phyloP scores from a whole-genome alignment of 2,113 vertebrate species.

The Acrocephalus arundinaceus region DNA sequence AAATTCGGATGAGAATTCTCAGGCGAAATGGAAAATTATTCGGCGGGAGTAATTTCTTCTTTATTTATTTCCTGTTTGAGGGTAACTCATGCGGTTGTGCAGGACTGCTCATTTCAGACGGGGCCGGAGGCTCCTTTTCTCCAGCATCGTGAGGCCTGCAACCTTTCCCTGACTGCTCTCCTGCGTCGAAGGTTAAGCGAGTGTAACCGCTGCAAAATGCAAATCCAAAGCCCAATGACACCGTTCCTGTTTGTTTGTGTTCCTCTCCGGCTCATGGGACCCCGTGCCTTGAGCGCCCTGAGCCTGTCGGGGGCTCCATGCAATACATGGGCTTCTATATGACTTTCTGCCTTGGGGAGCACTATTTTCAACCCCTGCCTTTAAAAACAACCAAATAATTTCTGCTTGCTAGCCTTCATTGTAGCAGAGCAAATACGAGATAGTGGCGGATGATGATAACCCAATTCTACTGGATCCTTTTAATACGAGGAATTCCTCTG shows the following conservation, averaged over 20 bases:
- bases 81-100: neutral
- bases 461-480: conserved; percentile 18
- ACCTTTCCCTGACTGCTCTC: conserved; percentile 53
- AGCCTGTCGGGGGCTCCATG: neutral
- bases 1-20: neutral
- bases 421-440: conserved; percentile 7
- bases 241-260: conserved; percentile 50
- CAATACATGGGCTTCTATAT: conserved; percentile 46
- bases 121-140: neutral
- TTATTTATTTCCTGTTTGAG: neutral
- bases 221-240: conserved; percentile 55
- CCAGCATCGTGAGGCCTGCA: neutral
- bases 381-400: conserved; percentile 22
- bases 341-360: conserved; percentile 54
- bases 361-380: neutral
- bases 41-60: neutral
- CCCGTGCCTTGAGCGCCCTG: conserved; percentile 14
- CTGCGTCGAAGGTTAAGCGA: conserved; percentile 27
- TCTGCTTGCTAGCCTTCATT: conserved; percentile 8
- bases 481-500: no score
- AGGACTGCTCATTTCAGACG: neutral
- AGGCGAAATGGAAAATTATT: neutral
- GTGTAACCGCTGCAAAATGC: conserved; percentile 51
- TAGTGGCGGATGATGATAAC: conserved; percentile 43
- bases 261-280: conserved; percentile 24